These are phyloP conservation scores for Drosophila robusta DNA, from an alignment of 2,888 invertebrate species.

Conservation along the genomic window DNA sequence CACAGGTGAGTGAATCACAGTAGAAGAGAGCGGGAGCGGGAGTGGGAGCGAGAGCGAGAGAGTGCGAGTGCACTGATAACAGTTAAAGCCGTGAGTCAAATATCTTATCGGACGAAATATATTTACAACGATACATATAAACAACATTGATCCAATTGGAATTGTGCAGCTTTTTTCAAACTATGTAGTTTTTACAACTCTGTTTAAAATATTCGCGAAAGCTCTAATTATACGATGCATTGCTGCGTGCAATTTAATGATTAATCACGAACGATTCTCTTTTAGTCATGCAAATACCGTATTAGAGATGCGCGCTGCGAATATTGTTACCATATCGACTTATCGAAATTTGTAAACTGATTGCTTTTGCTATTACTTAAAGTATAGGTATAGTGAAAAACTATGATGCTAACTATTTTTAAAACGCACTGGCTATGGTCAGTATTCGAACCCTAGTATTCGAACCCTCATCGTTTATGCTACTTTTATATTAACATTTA, in stretches of 20 bases:
- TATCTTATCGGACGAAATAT: constrained; percentile 43
- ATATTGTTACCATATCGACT: neutral
- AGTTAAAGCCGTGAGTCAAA: constrained; percentile 7
- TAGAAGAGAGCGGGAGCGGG: neutral
- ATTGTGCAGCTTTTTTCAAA: constrained; percentile 2
- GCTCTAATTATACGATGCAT: constrained; percentile 59
- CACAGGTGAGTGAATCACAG: constrained; percentile 85
- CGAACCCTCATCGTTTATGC: too few species aligned
- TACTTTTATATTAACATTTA: too few species aligned
- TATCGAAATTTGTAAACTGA: neutral
- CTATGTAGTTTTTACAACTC: constrained; percentile 26
- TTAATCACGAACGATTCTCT: constrained; percentile 35
- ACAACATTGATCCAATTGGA: constrained; percentile 40
- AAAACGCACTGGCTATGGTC: too few species aligned
- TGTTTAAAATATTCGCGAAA: constrained; percentile 33
- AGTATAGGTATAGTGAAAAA: too few species aligned
- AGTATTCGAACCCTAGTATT: too few species aligned
- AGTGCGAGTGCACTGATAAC: constrained; percentile 33
- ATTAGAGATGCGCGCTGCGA: neutral
- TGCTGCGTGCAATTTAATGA: constrained; percentile 34
- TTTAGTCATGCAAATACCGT: constrained; percentile 39
- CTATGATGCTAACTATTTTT: too few species aligned
- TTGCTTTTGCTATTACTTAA: too few species aligned
- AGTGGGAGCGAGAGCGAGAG: neutral
- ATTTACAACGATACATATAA: neutral